Evolutionary conservation across 2,888 invertebrate genomes (phyloP), one percentile per base, ranked within the genome.

Genomic region (Melieria omissa): DNA sequence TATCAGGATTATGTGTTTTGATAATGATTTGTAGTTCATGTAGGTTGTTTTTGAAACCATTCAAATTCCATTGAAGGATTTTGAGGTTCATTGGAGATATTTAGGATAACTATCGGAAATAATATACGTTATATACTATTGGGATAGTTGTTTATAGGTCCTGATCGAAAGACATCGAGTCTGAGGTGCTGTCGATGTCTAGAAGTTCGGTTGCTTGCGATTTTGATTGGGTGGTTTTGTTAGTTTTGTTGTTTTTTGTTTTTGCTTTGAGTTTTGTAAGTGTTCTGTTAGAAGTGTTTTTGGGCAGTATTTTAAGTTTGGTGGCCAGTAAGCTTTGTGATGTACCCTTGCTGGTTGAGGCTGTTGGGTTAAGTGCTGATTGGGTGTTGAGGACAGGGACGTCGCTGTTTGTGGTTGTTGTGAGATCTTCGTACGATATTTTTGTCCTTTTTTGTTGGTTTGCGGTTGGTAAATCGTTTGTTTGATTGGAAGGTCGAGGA

Each of bases 291-390:
- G 63, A 9, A 8, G 63, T 63, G 14, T 63, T 63, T 45, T 9
- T 45, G 16, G 63, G 63, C 12, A 63, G 47, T 46, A 63, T 63
- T 63, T 46, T 4, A 1, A 63, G n/a, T 60, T 68, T 49, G 47
- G 46, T 60, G 12, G n/a, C 41, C 7, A 52, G n/a, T 12, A 41
- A 16, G 14, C 3, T 16, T 58, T 5, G 29, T 5, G 29, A 10
- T 9, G 29, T 58, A 14, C 4, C 41, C 10, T 58, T 10, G 10
- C 4, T 58, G 58, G 6, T 6, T 16, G 58, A 58, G 5, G 5
- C 9, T 6, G 58, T 29, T 5, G 14, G 4, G 58, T 6, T 58
- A 9, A 14, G 41, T 58, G 58, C 10, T 8, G 16, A 58, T 41
- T 8, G 29, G 29, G 14, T 29, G 29, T 3, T n/a, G 10, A 29